Evolutionary conservation across 2,797 vertebrate genomes (phyloP).

Genomic region (Oreochromis grahami): DNA sequence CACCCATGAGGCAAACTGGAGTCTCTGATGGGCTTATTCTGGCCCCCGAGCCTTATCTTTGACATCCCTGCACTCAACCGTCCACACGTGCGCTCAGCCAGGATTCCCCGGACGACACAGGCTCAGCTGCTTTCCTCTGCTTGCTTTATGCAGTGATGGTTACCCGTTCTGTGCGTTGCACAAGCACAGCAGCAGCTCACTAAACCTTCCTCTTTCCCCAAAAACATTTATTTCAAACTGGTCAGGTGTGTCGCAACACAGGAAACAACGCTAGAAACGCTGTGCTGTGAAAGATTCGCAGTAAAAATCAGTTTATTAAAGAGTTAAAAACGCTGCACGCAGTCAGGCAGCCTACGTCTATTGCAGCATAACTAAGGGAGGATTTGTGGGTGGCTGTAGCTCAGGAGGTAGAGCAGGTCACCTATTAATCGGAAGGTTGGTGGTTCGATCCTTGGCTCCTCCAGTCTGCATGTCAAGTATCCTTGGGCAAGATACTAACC

Average conservation of each 20-base stretch:
- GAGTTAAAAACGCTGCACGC: neutral
- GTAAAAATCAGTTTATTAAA: neutral
- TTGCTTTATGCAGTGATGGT: neutral
- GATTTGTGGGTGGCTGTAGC: too few relatives aligned
- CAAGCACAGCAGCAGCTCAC: neutral
- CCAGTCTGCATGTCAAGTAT: too few relatives aligned
- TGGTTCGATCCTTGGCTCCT: too few relatives aligned
- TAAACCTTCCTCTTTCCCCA: neutral
- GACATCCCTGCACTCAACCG: neutral
- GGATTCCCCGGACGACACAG: neutral
- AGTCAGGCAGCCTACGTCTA: too few relatives aligned
- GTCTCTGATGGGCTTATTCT: rapidly evolving
- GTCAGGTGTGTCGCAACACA: neutral
- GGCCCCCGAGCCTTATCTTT: neutral
- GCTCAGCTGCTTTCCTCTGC: neutral
- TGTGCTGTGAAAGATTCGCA: neutral
- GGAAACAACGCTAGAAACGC: neutral
- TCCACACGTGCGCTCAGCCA: neutral
- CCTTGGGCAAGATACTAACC: too few relatives aligned
- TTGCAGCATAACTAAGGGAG: too few relatives aligned
- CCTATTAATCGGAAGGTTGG: too few relatives aligned
- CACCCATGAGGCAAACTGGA: neutral
- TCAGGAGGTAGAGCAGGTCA: too few relatives aligned
- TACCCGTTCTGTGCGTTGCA: too few relatives aligned
- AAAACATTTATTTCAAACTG: neutral